These are phyloP conservation scores for Trichoplusia ni DNA, from an alignment of 1,140 invertebrate genomes.

Conservation along the genomic window DNA sequence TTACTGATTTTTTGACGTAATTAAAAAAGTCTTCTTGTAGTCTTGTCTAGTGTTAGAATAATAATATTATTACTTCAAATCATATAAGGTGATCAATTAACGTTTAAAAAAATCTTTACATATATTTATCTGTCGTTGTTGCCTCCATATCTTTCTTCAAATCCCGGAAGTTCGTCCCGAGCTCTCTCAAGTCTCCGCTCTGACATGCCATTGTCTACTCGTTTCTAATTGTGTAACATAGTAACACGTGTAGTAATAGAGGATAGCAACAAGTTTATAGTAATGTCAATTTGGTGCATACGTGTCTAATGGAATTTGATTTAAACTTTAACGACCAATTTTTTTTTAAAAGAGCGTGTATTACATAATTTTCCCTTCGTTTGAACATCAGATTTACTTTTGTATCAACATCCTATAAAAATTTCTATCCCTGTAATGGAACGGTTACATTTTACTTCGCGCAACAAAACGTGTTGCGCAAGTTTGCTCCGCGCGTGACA, in stretches of 20 bases:
- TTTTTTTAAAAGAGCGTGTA: slow-evolving; percentile 4
- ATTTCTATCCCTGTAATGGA: slow-evolving; percentile 43
- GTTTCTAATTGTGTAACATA: slow-evolving; percentile 14
- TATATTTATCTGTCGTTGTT: slow-evolving; percentile 3
- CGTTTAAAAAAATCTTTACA: background rate
- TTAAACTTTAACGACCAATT: slow-evolving; percentile 15
- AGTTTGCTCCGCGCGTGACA: slow-evolving; percentile 39
- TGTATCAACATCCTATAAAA: slow-evolving; percentile 33
- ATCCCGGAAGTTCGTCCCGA: background rate
- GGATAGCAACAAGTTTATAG: slow-evolving; percentile 28
- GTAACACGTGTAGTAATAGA: slow-evolving; percentile 24
- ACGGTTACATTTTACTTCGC: slow-evolving; percentile 27
- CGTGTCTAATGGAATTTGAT: slow-evolving; percentile 16
- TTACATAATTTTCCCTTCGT: slow-evolving; percentile 1
- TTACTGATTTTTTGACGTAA: background rate
- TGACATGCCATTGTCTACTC: slow-evolving; percentile 16
- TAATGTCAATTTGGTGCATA: slow-evolving; percentile 26
- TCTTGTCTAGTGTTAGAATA: background rate
- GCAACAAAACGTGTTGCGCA: slow-evolving; percentile 12
- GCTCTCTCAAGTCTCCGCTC: background rate
- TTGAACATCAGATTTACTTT: slow-evolving; percentile 2
- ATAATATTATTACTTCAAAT: slow-evolving; percentile 4
- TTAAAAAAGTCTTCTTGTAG: background rate
- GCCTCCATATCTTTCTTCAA: background rate
- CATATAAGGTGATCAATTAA: background rate